A percentile compares a stretch with the other conserved stretches of the same genome.
Evolutionary conservation across 2,888 invertebrate species (phyloP).

Genomic region (Cataglyphis livida): DNA sequence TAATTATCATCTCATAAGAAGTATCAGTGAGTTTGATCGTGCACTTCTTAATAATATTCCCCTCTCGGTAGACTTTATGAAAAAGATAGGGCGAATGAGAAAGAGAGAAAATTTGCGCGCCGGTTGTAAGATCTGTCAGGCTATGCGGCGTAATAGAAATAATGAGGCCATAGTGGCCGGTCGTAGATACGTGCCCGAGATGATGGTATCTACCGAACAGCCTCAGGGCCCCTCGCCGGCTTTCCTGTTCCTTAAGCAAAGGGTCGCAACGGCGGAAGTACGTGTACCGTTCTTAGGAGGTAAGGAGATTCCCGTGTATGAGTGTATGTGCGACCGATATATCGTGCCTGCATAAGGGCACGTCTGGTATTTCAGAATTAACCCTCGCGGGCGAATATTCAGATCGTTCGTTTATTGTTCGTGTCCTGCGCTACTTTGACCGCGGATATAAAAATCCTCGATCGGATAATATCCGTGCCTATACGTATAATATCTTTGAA

Average conservation of each 20-base stretch:
- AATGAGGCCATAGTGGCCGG: constrained; percentile 76
- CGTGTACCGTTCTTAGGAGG: constrained; percentile 12
- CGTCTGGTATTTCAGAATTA: constrained; percentile 38
- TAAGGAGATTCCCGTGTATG: background rate
- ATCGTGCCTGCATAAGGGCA: constrained; percentile 29
- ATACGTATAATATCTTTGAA: background rate
- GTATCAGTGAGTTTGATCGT: constrained; percentile 49
- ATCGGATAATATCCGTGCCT: constrained; percentile 4
- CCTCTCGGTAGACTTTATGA: constrained; percentile 60
- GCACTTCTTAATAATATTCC: constrained; percentile 43
- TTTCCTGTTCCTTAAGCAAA: constrained; percentile 62
- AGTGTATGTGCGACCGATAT: background rate
- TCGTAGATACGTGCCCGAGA: constrained; percentile 72
- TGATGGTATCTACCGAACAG: constrained; percentile 67
- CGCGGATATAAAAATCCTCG: constrained; percentile 25
- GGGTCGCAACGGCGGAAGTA: constrained; percentile 66
- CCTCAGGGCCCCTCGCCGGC: constrained; percentile 58
- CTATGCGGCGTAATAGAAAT: constrained; percentile 77
- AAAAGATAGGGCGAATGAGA: constrained; percentile 34
- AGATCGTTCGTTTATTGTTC: constrained; percentile 40
- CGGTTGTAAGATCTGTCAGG: constrained; percentile 70
- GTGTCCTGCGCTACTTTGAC: constrained; percentile 9
- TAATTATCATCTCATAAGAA: constrained; percentile 45
- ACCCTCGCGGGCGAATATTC: constrained; percentile 45
- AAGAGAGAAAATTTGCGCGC: constrained; percentile 56